Evolutionary conservation across 2,888 invertebrate genomes (phyloP), one percentile per base, ranked within the genome.

Genomic region (Conops quadrifasciatus): DNA sequence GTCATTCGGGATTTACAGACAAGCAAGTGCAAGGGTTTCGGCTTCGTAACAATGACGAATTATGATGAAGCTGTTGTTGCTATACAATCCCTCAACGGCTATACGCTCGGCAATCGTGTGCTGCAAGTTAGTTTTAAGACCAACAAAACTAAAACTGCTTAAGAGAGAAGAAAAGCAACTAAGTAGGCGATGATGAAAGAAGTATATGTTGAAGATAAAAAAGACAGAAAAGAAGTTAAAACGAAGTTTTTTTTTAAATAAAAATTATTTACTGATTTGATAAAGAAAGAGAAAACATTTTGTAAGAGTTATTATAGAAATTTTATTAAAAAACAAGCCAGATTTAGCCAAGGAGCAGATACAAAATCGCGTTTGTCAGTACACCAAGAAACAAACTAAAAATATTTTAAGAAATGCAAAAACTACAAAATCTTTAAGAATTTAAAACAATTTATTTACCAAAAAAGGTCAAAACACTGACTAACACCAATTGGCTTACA

Each of bases 41-140:
- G 97, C 79, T 97, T 97, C 87, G 97, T 98, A 79, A 97, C 97
- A 77, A 98, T 98, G 97, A 96, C 96, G 85, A 96, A 97, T 87
- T 97, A 98, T 85, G 97, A 97, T 83, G 97, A 98, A 87, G 96
- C 97, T 73, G 92, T 96, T 76, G 94, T 96, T 81, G 97, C 98
- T 79, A 97, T 97, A 84, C 95, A 96, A 88, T 95, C 95, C 77
- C 89, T 98, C 84, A 97, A 98, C 87, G 97, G 97, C 82, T 97
- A 96, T 88, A 94, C 95, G 81, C 90, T 98, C 83, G 96, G 95
- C 82, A 96, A 96, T 87, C 92, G 97, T 81, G 95, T 96, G 81
- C 91, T 97, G 85, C 97, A 97, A 89, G 97, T 98, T 88, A 96
- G 96, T 88, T 96, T 97, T 91, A 97, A 97, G 90, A 95, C 93